Conservation (phyloP, 2,888 invertebrate genomes). For the Cryptosula pallasiana region DNA sequence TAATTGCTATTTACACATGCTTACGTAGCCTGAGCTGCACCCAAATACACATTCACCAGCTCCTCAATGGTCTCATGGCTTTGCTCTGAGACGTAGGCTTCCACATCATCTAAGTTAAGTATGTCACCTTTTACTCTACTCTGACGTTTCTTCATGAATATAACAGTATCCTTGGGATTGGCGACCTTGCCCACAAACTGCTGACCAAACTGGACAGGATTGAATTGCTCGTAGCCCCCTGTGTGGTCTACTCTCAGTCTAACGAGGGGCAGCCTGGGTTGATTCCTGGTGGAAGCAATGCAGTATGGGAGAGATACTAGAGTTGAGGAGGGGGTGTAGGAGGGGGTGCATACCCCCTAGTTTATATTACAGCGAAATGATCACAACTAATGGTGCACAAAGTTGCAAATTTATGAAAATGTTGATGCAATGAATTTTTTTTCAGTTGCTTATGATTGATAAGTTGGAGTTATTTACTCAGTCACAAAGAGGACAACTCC, state of each 20-base stretch:
- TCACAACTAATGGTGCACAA: too few relatives aligned
- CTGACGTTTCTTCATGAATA: conserved; percentile 63
- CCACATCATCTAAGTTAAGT: conserved; percentile 50
- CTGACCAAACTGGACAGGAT: conserved; percentile 61
- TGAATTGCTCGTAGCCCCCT: conserved; percentile 62
- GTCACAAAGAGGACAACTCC: conserved; percentile 2
- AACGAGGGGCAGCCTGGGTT: conserved; percentile 71
- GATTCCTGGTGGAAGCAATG: too few relatives aligned
- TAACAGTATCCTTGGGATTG: conserved; percentile 76
- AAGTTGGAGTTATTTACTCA: too few relatives aligned
- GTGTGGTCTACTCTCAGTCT: conserved; percentile 74
- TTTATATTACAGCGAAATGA: too few relatives aligned
- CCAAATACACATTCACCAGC: conserved; percentile 47
- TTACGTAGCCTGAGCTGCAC: conserved; percentile 41
- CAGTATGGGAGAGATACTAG: too few relatives aligned
- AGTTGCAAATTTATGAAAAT: too few relatives aligned
- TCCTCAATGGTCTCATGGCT: conserved; percentile 35
- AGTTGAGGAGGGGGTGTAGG: too few relatives aligned
- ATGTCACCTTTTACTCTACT: conserved; percentile 42
- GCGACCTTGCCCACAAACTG: conserved; percentile 72
- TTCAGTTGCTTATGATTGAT: too few relatives aligned
- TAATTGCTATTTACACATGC: too few relatives aligned
- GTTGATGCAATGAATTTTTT: too few relatives aligned
- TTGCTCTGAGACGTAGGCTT: conserved; percentile 29
- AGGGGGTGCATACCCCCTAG: too few relatives aligned